Evolutionary conservation across 2,797 vertebrate species (phyloP), one percentile per base, ranked within the genome.

Genomic region (Gymnothorax reevesii): DNA sequence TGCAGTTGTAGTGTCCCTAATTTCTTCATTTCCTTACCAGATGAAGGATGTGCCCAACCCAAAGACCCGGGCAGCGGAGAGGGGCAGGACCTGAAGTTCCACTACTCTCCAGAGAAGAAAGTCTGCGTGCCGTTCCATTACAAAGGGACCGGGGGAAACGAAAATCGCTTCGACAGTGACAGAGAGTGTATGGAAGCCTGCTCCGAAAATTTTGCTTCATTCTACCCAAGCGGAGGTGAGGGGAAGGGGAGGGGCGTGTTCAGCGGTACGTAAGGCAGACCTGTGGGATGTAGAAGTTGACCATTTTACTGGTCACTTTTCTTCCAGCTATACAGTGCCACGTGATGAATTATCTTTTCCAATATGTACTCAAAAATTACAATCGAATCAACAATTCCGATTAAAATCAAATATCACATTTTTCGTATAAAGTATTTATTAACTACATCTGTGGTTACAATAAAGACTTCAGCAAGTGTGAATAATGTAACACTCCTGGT

Each of bases 161-260:
- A 0, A 7, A 92, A 92, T 86, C 59, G 71, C 0, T 91, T 88
- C 73, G 0, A 66, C 2, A 87, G 27, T 2, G 90, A 91, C 33
- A 1, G 2, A 33, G 83, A 88, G 0, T 92, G 91, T 25, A 6
- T 90, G 83, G 10, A 0, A 8, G 57, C 83, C 0, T 92, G 91
- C 83, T 88, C 59, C 0, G 0, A 7, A 0, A 20, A 82, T 0
- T 25, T n/a, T 10, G 0, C 42, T 0, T 5, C 79, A 3, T 7
- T 87, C 15, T 91, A 91, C 80, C 91, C 91, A 10, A 57, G 9
- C 2, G 86, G 75, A 71, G 89, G 91, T 92, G 22, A 15, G 73
- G 5, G 9, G 5, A 12, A 9, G 66, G 25, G 66, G 25, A n/a
- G 3, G 33, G 2, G 7, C 1, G 1, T 0, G 27, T 27, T 42